phyloP scores from a whole-genome alignment of 2,888 invertebrate species.

The Dioctria linearis region DNA sequence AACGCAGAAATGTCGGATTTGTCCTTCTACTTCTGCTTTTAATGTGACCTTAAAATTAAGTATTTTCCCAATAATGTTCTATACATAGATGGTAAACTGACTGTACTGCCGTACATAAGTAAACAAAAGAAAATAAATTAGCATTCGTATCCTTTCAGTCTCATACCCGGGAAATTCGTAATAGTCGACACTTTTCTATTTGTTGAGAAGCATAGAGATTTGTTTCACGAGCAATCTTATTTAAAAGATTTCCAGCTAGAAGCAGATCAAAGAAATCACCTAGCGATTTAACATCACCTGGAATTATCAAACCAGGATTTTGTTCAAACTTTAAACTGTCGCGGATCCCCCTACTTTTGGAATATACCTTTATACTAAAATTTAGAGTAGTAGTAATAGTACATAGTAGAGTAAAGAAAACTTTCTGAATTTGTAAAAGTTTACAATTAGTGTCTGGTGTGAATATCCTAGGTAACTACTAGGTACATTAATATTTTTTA shows the following conservation, averaged over 20 bases:
- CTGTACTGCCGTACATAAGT: not conserved
- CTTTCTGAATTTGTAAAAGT: too few species aligned
- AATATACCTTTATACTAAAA: too few species aligned
- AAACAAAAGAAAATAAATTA: conserved; percentile 10
- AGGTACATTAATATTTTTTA: too few species aligned
- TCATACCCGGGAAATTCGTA: not conserved
- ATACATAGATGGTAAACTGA: conserved; percentile 4
- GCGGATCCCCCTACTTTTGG: not conserved
- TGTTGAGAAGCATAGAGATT: conserved; percentile 17
- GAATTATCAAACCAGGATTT: conserved; percentile 24
- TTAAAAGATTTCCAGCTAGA: not conserved
- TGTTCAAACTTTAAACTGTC: conserved; percentile 4
- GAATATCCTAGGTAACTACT: too few species aligned
- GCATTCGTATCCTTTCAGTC: conserved; percentile 9
- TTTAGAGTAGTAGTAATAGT: too few species aligned
- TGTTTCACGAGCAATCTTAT: not conserved
- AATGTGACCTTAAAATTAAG: too few species aligned
- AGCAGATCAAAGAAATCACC: conserved; percentile 10
- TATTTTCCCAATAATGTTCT: too few species aligned
- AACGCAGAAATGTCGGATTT: too few species aligned
- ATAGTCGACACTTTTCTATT: not conserved
- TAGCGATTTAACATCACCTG: conserved; percentile 16
- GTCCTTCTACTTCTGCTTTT: too few species aligned
- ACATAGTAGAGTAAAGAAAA: too few species aligned
- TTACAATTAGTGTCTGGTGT: too few species aligned